These are phyloP conservation scores for Strigamia crassipes DNA, from an alignment of 2,888 invertebrate genomes.

Conservation along the genomic window DNA sequence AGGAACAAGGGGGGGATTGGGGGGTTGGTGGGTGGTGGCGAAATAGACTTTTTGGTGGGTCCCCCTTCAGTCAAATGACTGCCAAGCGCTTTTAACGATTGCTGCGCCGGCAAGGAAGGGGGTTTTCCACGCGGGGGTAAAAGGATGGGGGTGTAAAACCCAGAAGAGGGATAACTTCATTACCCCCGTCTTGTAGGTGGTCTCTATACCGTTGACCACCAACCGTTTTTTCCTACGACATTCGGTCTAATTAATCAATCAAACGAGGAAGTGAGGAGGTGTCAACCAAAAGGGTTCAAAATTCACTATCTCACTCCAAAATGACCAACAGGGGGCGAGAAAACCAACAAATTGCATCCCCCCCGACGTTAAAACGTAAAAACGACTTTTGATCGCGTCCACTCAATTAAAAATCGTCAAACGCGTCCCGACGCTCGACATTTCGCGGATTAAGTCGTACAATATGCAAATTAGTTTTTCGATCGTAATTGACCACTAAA, in stretches of 20 bases:
- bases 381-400: too few species aligned
- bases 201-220: not conserved
- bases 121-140: not conserved
- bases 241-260: conserved; percentile 8
- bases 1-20: not conserved
- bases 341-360: too few species aligned
- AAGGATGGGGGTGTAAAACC: not conserved
- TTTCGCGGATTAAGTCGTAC: too few species aligned
- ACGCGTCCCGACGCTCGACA: too few species aligned
- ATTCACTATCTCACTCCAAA: not conserved
- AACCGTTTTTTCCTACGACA: not conserved
- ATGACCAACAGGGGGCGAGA: too few species aligned
- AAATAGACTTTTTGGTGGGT: not conserved
- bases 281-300: not conserved
- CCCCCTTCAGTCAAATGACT: conserved; percentile 12
- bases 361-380: too few species aligned
- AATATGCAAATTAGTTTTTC: too few species aligned
- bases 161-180: conserved; percentile 7
- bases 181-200: conserved; percentile 29
- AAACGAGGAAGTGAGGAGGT: conserved; percentile 19
- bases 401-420: too few species aligned
- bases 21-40: not conserved
- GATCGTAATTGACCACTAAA: too few species aligned
- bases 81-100: conserved; percentile 29
- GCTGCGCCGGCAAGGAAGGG: not conserved